Conservation (phyloP, 2,797 vertebrate genomes). For the Coregonus ussuriensis region DNA sequence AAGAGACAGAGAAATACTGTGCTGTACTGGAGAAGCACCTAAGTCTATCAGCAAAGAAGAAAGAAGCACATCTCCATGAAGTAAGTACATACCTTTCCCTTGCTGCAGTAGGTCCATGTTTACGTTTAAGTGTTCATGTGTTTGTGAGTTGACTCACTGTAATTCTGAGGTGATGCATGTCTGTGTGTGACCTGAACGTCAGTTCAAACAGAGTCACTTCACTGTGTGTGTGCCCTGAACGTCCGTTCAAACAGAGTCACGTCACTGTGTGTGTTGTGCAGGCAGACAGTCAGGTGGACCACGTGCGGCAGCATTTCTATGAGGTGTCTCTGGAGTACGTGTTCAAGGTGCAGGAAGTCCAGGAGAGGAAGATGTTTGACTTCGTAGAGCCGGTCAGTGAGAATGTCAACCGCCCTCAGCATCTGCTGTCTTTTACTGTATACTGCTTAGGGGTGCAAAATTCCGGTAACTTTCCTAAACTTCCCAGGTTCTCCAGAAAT, state of each 20-base stretch:
- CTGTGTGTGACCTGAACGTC: too few relatives aligned
- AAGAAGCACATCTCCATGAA: constrained; percentile 94
- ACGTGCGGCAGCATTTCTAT: constrained; percentile 93
- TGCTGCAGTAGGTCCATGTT: too few relatives aligned
- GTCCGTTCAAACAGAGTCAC: too few relatives aligned
- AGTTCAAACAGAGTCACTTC: too few relatives aligned
- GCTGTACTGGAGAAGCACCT: constrained; percentile 93
- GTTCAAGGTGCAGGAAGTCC: constrained; percentile 98
- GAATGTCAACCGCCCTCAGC: not conserved
- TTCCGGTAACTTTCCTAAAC: too few relatives aligned
- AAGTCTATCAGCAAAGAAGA: constrained; percentile 95
- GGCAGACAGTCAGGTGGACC: constrained; percentile 93
- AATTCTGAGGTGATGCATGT: too few relatives aligned
- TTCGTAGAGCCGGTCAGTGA: constrained; percentile 96
- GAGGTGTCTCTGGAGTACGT: constrained; percentile 97
- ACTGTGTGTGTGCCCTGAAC: too few relatives aligned
- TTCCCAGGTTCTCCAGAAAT: too few relatives aligned
- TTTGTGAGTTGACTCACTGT: too few relatives aligned
- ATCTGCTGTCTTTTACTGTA: too few relatives aligned
- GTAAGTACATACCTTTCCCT: constrained; percentile 64
- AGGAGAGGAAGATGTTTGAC: constrained; percentile 99
- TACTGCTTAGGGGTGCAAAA: too few relatives aligned
- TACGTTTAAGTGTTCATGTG: too few relatives aligned
- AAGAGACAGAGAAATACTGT: constrained; percentile 97
- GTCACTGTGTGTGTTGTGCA: constrained; percentile 47